phyloP scores from a whole-genome alignment of 2,888 invertebrate species.

The Alcis repandata region DNA sequence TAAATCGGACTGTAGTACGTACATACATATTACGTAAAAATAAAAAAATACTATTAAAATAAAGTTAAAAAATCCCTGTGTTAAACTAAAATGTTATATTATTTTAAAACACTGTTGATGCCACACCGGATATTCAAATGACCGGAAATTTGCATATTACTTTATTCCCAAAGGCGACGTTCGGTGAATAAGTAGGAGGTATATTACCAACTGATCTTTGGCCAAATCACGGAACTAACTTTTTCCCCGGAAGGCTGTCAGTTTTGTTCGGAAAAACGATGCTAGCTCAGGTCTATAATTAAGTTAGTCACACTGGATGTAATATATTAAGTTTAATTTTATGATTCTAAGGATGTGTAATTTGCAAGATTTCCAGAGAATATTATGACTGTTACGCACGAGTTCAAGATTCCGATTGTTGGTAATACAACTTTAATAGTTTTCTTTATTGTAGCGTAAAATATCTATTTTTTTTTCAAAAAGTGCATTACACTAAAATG shows the following conservation, averaged over 20 bases:
- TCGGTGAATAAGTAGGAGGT: not conserved
- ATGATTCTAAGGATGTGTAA: constrained; percentile 17
- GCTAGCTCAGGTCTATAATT: not conserved
- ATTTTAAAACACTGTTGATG: constrained; percentile 4
- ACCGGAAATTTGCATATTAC: constrained; percentile 35
- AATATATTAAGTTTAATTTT: constrained; percentile 26
- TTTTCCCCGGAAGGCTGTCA: not conserved
- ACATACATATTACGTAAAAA: too few species aligned
- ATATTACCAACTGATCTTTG: not conserved
- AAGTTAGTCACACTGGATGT: not conserved
- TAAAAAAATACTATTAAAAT: not conserved
- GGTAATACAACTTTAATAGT: too few species aligned
- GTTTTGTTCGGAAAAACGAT: not conserved
- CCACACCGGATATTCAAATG: constrained; percentile 29
- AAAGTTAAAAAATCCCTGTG: not conserved
- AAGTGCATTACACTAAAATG: too few species aligned
- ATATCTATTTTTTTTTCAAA: too few species aligned
- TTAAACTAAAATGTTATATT: constrained; percentile 8
- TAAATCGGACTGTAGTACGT: not conserved
- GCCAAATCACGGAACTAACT: not conserved
- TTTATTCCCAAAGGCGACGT: constrained; percentile 23
- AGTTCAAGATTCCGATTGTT: too few species aligned
- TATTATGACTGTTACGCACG: not conserved
- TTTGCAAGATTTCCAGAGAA: constrained; percentile 19
- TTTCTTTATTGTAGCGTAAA: too few species aligned